Evolutionary conservation across 2,888 invertebrate genomes (phyloP).

Genomic region (Apeira syringaria): DNA sequence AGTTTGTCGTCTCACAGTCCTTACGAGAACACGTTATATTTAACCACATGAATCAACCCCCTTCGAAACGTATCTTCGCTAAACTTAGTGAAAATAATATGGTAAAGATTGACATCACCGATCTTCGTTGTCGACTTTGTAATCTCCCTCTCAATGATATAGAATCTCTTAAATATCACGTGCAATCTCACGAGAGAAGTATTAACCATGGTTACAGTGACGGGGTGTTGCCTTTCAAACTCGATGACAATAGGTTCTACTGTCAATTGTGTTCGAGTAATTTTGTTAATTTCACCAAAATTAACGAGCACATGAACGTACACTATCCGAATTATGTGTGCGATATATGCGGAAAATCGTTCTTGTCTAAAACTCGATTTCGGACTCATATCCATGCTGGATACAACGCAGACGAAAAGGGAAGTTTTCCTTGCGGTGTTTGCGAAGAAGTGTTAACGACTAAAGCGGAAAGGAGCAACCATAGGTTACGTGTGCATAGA

Average conservation of each 20-base stretch:
- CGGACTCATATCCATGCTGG: conserved; percentile 62
- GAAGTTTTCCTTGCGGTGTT: conserved; percentile 63
- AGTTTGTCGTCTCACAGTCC: conserved; percentile 55
- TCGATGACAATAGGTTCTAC: conserved; percentile 50
- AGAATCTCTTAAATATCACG: conserved; percentile 59
- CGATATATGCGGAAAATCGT: conserved; percentile 70
- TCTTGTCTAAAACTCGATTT: conserved; percentile 66
- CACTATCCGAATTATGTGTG: conserved; percentile 73
- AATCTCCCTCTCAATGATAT: conserved; percentile 43
- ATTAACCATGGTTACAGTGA: conserved; percentile 58
- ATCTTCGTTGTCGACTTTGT: conserved; percentile 62
- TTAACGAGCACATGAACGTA: conserved; percentile 71
- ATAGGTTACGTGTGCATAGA: conserved; percentile 57
- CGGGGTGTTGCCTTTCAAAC: conserved; percentile 69
- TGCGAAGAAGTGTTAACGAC: conserved; percentile 61
- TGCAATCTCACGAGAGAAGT: conserved; percentile 50
- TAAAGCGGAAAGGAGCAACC: conserved; percentile 58
- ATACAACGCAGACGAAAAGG: conserved; percentile 48
- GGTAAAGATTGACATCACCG: conserved; percentile 69
- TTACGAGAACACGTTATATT: conserved; percentile 54
- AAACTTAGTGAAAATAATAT: conserved; percentile 74
- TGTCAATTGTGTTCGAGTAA: conserved; percentile 62
- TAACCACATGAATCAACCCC: conserved; percentile 51
- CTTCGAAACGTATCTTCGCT: conserved; percentile 59
- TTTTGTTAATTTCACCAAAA: conserved; percentile 57